These are phyloP conservation scores for Camelus dromedarius DNA, from an alignment of 2,113 vertebrate species.

Conservation along the genomic window DNA sequence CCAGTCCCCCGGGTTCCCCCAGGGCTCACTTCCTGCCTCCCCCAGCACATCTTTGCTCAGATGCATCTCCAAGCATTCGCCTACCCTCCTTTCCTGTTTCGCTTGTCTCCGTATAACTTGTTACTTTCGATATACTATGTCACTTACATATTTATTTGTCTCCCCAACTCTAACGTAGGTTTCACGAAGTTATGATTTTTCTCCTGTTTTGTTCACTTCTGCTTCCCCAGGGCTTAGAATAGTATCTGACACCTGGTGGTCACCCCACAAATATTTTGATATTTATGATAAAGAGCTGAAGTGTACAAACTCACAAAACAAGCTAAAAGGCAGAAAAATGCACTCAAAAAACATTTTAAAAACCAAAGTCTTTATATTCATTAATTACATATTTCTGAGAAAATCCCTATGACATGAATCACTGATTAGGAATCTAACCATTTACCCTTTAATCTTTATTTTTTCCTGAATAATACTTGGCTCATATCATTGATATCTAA, in stretches of 20 bases:
- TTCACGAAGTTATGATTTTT: neutral
- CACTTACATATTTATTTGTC: neutral
- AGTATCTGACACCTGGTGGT: neutral
- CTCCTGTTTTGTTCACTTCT: neutral
- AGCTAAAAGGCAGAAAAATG: neutral
- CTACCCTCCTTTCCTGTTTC: neutral
- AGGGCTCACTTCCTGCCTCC: neutral
- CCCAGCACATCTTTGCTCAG: neutral
- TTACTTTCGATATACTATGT: neutral
- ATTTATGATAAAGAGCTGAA: neutral
- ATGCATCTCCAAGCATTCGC: neutral
- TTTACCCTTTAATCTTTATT: neutral
- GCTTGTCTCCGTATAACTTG: neutral
- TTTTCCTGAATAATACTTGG: neutral
- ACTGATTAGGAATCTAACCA: neutral
- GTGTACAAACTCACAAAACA: neutral
- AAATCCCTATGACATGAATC: neutral
- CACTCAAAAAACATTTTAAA: neutral
- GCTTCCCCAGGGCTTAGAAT: neutral
- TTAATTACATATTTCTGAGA: constrained; percentile 13
- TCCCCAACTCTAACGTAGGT: neutral
- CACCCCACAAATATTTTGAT: neutral
- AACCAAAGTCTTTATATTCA: neutral
- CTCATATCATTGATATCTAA: neutral
- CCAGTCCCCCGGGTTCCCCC: neutral